Percentiles rank a stretch among this genome's conserved stretches.
phyloP scores from a whole-genome alignment of 2,113 vertebrate genomes.

The Ailurus styani region DNA sequence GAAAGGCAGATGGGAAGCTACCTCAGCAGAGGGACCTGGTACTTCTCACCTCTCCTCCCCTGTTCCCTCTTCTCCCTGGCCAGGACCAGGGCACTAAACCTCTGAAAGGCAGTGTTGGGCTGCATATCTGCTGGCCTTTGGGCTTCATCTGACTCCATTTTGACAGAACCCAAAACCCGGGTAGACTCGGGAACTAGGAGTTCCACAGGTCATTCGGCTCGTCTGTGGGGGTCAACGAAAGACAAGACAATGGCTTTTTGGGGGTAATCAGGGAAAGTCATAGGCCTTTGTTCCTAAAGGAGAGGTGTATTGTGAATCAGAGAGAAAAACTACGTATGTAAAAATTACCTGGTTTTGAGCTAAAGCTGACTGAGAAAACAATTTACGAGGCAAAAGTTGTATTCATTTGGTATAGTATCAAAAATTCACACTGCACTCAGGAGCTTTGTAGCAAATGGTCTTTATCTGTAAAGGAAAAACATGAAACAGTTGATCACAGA shows the following conservation, averaged over 20 bases:
- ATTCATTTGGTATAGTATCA: neutral
- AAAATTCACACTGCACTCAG: neutral
- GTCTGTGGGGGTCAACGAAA: neutral
- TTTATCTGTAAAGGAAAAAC: conserved; percentile 32
- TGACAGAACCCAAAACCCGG: neutral
- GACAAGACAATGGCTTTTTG: neutral
- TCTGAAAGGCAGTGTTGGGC: neutral
- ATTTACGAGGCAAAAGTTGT: neutral
- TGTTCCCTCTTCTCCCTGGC: neutral
- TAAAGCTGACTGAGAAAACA: neutral
- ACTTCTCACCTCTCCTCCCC: neutral
- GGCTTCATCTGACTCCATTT: neutral
- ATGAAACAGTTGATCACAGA: neutral
- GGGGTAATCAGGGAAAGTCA: neutral
- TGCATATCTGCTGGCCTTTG: neutral
- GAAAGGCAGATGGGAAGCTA: neutral
- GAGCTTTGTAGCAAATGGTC: neutral
- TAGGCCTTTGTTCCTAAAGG: neutral
- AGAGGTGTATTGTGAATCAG: neutral
- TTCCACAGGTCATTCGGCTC: neutral
- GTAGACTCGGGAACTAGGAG: neutral
- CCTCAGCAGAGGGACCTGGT: neutral
- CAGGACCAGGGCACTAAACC: neutral
- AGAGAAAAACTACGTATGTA: neutral
- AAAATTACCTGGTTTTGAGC: neutral